A percentile compares a stretch with the other conserved stretches of the same genome.
phyloP scores from a whole-genome alignment of 2,888 invertebrate genomes.

The Phymatocera aterrima region DNA sequence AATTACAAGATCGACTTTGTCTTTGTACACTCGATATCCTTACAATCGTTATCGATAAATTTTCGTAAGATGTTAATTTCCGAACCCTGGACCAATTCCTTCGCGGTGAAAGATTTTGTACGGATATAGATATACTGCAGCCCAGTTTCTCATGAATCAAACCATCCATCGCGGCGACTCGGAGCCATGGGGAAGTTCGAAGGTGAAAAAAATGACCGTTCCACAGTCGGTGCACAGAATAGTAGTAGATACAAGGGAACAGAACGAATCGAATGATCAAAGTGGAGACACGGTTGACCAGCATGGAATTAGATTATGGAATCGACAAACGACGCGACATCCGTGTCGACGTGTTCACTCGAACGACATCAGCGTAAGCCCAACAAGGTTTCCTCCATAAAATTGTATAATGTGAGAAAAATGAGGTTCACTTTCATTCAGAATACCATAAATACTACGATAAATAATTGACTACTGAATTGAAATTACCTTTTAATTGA shows the following conservation, averaged over 20 bases:
- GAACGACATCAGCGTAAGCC: no score
- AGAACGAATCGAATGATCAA: neutral
- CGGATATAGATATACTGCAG: neutral
- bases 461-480: no score
- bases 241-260: no score
- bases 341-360: neutral
- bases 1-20: no score
- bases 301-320: neutral
- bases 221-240: neutral
- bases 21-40: no score
- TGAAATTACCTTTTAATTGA: no score
- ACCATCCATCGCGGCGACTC: neutral
- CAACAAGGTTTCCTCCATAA: neutral
- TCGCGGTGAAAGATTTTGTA: neutral
- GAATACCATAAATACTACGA: no score
- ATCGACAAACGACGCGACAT: neutral
- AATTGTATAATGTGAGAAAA: no score
- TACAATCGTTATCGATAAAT: no score
- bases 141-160: neutral
- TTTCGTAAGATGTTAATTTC: no score
- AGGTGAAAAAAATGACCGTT: neutral
- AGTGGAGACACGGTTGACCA: neutral
- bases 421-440: no score
- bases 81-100: no score
- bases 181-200: neutral